Conservation (phyloP, 2,888 invertebrate species). For the Cataglyphis livida region DNA sequence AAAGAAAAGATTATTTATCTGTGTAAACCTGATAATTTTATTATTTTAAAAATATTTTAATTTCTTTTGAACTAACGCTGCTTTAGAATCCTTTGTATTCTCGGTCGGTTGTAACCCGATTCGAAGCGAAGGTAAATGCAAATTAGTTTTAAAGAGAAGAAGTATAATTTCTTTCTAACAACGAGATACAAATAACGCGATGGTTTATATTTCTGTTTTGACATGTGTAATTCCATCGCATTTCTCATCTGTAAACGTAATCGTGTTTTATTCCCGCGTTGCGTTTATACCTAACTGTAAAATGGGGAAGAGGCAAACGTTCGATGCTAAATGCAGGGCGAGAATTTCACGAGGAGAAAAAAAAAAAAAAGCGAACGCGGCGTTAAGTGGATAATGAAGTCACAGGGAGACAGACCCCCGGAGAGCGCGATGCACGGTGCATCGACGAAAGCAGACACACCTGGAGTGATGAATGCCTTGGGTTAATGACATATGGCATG, state of each 20-base stretch:
- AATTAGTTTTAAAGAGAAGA: constrained; percentile 18
- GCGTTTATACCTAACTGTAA: constrained; percentile 6
- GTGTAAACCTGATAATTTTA: neutral
- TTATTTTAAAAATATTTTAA: neutral
- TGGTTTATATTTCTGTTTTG: constrained; percentile 1
- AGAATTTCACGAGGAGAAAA: neutral
- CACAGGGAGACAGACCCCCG: neutral
- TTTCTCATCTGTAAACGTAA: neutral
- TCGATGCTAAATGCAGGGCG: neutral
- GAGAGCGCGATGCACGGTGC: constrained; percentile 46
- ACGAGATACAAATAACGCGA: constrained; percentile 1
- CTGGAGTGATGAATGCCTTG: constrained; percentile 78
- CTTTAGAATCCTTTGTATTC: neutral
- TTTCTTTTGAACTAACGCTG: neutral
- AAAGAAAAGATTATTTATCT: neutral
- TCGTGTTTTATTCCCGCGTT: neutral
- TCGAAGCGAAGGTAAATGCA: neutral
- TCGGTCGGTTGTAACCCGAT: neutral
- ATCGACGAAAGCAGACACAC: constrained; percentile 70
- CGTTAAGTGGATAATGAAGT: constrained; percentile 48
- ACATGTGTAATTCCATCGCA: constrained; percentile 12
- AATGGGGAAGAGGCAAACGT: neutral
- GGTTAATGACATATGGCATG: constrained; percentile 81
- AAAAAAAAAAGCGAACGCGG: neutral
- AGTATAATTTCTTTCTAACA: constrained; percentile 15